Base-by-base conservation (phyloP, 2,113 vertebrate genomes). In the Cariama cristata region DNA sequence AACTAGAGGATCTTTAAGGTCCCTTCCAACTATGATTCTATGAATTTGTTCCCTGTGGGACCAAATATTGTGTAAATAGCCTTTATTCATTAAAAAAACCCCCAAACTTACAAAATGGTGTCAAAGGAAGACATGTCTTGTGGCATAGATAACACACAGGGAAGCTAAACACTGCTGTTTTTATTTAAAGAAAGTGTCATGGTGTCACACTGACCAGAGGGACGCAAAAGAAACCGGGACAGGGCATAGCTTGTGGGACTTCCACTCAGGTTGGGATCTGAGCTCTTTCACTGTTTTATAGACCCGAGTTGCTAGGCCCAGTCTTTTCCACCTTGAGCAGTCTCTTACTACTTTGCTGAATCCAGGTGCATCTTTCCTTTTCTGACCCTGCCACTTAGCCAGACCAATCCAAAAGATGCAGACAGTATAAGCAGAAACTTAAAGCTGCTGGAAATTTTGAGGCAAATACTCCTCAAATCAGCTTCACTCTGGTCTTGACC, bases 81-180 rank as follows among this genome's bases (percentile, higher is more conserved):
- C 6, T 80, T 84, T 80, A 35, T 18, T 68, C 5, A 16, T 75
- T 45, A 14, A 80, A 71, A 76, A 76, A 27, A 11, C 6, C 0
- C 0, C 0, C 1, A 27, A 42, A 7, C 2, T 12, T 77, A 30
- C 55, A 62, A 71, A 86, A 82, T 42, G 9, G 5, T 71, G 32
- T 76, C 32, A 68, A 82, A 88, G 30, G 56, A 92, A 72, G 40
- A 38, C 21, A 40, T 58, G 24, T 69, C 19, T 66, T 85, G 18
- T 7, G 19, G 22, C 22, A 67, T 5, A 85, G 26, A 9, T 53
- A 47, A 72, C 69, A 79, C 18, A 33, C 0, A 44, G 11, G 18
- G 26, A 71, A 72, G 69, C 1, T 2, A 64, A 56, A 68, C 30
- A 40, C 60, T 63, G 53, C n/a, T 63, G 19, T 79, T n/a, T 44